phyloP scores from a whole-genome alignment of 2,888 invertebrate genomes.

The Pilophorus perplexus region DNA sequence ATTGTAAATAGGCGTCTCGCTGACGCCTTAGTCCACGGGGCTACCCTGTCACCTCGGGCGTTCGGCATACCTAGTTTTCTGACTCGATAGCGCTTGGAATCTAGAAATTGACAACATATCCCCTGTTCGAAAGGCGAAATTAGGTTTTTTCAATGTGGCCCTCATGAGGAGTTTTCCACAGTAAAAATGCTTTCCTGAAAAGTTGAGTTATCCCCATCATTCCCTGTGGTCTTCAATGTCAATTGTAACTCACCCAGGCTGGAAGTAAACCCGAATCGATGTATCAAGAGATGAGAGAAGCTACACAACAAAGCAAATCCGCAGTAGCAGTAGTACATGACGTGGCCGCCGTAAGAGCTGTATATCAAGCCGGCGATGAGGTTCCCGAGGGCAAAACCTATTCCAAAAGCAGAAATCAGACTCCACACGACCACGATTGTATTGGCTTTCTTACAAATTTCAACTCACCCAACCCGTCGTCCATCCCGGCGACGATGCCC shows the following conservation, averaged over 20 bases:
- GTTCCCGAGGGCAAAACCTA: constrained; percentile 67
- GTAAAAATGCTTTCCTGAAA: too few relatives aligned
- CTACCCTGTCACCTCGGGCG: too few relatives aligned
- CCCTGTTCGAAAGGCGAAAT: too few relatives aligned
- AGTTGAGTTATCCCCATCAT: too few relatives aligned
- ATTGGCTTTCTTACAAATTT: background rate
- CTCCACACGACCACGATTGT: background rate
- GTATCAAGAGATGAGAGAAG: constrained; percentile 53
- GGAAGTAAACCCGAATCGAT: constrained; percentile 20
- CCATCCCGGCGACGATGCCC: constrained; percentile 83
- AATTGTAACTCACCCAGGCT: constrained; percentile 6
- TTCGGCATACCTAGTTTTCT: too few relatives aligned
- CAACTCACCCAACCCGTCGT: constrained; percentile 71
- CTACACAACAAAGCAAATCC: constrained; percentile 54
- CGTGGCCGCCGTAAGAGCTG: constrained; percentile 61
- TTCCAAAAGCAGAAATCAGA: background rate
- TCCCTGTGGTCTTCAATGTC: too few relatives aligned
- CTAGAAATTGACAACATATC: too few relatives aligned
- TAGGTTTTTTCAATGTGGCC: too few relatives aligned
- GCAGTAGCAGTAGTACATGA: constrained; percentile 58
- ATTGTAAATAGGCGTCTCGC: too few relatives aligned
- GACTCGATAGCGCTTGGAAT: too few relatives aligned
- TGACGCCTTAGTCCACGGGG: too few relatives aligned
- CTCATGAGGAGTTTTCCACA: too few relatives aligned
- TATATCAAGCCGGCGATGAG: constrained; percentile 70